Evolutionary conservation across 2,888 invertebrate species (phyloP), one percentile per base, ranked within the genome.

Genomic region (Onthophagus sagittarius): DNA sequence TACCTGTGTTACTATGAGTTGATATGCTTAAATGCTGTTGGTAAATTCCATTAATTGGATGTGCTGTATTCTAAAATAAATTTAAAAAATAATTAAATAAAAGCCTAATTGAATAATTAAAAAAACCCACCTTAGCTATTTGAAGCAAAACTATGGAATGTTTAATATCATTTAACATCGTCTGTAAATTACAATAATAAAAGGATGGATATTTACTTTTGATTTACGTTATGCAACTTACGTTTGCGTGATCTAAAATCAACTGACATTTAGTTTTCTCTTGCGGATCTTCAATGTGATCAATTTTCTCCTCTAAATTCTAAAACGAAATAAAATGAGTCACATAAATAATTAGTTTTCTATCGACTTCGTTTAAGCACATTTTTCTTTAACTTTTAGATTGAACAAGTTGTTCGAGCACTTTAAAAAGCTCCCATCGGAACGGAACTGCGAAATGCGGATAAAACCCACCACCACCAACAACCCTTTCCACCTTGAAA

Each of bases 101-200:
- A n/a, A 69, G 13, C 14, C 9, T 33, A 13, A 15, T 0, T 39
- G 7, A 4, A 4, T 15, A 14, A 53, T 62, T n/a, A n/a, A n/a
- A n/a, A n/a, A n/a, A n/a, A 74, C 73, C 76, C 80, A 96, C 96
- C 92, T 98, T 98, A 80, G 98, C 96, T 85, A 98, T 98, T 90
- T 99, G 98, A 80, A 99, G 90, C 82, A 97, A 92, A 78, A 99
- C 97, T 87, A 99, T 99, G 82, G 98, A 95, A 89, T 99, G 98
- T 88, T 99, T 99, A 79, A 99, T 95, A 81, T 97, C 94, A 87
- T 99, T 98, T 85, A 99, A 90, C 93, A 98, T 95, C 76, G 91
- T 92, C 93, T 96, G 88, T 76, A 88, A 89, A 84, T 76, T 78
- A 84, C 6, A 13, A 64, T 64, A 9, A 69, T 67, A 15, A 62